phyloP scores from a whole-genome alignment of 2,113 vertebrate genomes.

The Vimba vimba region DNA sequence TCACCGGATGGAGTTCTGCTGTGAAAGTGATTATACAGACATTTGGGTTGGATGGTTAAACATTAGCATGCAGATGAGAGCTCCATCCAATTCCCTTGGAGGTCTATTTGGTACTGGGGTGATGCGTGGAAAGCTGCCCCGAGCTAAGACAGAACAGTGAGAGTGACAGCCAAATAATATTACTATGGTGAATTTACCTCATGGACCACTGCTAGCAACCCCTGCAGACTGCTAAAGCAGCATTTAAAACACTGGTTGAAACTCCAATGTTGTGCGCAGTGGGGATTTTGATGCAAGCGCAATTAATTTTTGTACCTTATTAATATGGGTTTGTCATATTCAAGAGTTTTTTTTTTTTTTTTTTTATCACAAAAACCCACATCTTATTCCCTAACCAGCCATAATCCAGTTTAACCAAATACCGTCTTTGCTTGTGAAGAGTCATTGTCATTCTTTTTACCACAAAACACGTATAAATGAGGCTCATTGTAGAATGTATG shows the following conservation, averaged over 20 bases:
- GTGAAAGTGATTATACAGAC: constrained; percentile 64
- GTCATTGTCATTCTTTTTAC: neutral
- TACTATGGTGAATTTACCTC: constrained; percentile 48
- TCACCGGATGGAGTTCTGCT: constrained; percentile 57
- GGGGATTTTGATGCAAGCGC: neutral
- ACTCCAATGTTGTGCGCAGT: neutral
- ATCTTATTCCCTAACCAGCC: neutral
- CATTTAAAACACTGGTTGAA: neutral
- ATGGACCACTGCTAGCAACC: constrained; percentile 64
- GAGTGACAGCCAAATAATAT: constrained; percentile 55
- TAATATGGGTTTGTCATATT: neutral
- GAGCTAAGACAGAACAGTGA: constrained; percentile 63
- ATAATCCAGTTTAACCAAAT: neutral
- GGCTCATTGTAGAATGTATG: neutral
- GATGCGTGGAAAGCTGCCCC: constrained; percentile 65
- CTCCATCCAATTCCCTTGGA: constrained; percentile 64
- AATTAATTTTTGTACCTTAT: neutral
- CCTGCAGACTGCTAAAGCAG: constrained; percentile 42
- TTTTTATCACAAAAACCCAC: neutral
- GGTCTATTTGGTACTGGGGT: constrained; percentile 65
- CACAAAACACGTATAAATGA: neutral
- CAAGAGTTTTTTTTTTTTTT: neutral
- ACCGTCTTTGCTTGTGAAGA: neutral
- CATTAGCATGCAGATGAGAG: constrained; percentile 68
- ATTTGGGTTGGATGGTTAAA: constrained; percentile 63